Conservation (phyloP, 2,888 invertebrate genomes). For the Empis livida region DNA sequence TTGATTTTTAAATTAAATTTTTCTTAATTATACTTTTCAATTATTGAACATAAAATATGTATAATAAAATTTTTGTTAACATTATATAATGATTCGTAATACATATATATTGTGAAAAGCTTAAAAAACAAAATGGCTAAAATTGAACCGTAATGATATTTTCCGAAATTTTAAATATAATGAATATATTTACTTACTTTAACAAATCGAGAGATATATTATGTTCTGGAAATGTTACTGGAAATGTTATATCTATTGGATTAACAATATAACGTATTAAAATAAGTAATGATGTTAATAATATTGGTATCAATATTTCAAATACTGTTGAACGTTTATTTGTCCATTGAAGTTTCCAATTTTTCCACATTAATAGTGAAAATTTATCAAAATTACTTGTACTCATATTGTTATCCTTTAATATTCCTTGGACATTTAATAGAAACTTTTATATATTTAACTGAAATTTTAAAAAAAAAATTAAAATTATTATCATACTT, state of each 20-base stretch:
- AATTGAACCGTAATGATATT: not conserved
- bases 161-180: not conserved
- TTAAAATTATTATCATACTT: too few relatives aligned
- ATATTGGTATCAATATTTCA: conserved; percentile 53
- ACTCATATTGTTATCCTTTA: conserved; percentile 5
- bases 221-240: conserved; percentile 26
- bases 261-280: conserved; percentile 51
- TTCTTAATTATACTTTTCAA: too few relatives aligned
- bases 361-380: conserved; percentile 68
- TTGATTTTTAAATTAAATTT: too few relatives aligned
- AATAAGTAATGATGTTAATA: conserved; percentile 54
- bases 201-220: conserved; percentile 23
- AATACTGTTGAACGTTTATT: conserved; percentile 52
- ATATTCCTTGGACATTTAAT: not conserved
- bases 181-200: conserved; percentile 5
- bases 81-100: too few relatives aligned
- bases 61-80: too few relatives aligned
- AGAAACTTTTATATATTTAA: too few relatives aligned
- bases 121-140: not conserved
- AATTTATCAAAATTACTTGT: conserved; percentile 42
- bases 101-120: not conserved
- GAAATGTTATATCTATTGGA: conserved; percentile 31
- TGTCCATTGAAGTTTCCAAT: conserved; percentile 62
- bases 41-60: too few relatives aligned
- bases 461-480: too few relatives aligned